A percentile compares a stretch with the other conserved stretches of the same genome.
Conservation (phyloP, 2,113 vertebrate species). For the Notothenia rossii region DNA sequence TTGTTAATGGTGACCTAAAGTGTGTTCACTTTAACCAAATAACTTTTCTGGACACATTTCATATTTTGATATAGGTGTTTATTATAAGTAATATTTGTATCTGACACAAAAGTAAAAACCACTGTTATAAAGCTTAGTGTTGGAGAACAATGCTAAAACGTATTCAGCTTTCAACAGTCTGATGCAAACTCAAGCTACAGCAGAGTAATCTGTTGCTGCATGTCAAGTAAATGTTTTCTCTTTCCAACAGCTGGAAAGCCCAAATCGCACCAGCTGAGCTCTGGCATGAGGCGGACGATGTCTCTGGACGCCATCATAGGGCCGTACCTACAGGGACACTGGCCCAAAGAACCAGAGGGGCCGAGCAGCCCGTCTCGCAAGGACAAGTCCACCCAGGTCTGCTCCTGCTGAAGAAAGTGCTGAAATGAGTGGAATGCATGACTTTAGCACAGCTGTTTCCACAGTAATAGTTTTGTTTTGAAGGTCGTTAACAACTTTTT, state of each 20-base stretch:
- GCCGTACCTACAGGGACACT: slow-evolving; percentile 92
- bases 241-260: slow-evolving; percentile 78
- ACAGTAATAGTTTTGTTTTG: neutral
- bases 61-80: neutral
- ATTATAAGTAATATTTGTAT: neutral
- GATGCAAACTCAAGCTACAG: neutral
- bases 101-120: too few species aligned
- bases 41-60: neutral
- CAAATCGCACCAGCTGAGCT: slow-evolving; percentile 78
- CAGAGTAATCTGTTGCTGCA: neutral
- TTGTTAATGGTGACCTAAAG: neutral
- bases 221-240: slow-evolving; percentile 16
- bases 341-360: slow-evolving; percentile 88
- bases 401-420: slow-evolving; percentile 11
- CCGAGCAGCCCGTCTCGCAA: slow-evolving; percentile 76
- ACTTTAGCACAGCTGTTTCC: neutral
- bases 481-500: neutral
- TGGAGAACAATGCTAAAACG: neutral
- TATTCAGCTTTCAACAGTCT: neutral
- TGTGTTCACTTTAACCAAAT: neutral
- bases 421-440: slow-evolving; percentile 30
- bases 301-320: slow-evolving; percentile 90
- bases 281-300: slow-evolving; percentile 85
- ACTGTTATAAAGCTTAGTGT: neutral
- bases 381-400: slow-evolving; percentile 94